These are phyloP conservation scores for Galerucella pusilla DNA, from an alignment of 2,888 invertebrate genomes.

Conservation along the genomic window DNA sequence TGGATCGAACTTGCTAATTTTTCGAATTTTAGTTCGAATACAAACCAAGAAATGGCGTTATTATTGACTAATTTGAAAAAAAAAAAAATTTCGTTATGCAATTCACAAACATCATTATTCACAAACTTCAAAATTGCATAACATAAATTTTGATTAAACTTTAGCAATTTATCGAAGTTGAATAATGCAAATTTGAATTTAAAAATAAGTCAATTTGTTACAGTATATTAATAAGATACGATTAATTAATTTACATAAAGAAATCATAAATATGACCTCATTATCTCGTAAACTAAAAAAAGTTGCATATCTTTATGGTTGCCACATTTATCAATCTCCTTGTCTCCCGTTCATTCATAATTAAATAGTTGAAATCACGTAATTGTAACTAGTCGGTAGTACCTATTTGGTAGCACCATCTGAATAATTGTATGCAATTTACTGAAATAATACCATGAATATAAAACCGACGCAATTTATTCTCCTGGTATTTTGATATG, in stretches of 20 bases:
- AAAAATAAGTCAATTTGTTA: too few relatives aligned
- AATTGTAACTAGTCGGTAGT: slow-evolving; percentile 11
- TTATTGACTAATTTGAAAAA: too few relatives aligned
- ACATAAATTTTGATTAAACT: background rate
- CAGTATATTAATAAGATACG: background rate
- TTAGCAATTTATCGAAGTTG: background rate
- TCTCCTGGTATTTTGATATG: background rate
- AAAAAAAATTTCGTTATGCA: too few relatives aligned
- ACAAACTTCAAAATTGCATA: too few relatives aligned
- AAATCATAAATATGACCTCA: slow-evolving; percentile 2
- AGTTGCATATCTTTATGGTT: background rate
- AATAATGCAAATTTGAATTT: background rate
- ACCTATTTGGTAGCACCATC: slow-evolving; percentile 6
- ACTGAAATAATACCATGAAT: slow-evolving; percentile 14
- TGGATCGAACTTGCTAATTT: too few relatives aligned
- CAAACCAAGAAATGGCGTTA: too few relatives aligned
- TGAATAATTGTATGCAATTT: slow-evolving; percentile 21
- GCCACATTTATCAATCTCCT: background rate
- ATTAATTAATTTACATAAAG: background rate
- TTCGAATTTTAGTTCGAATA: too few relatives aligned
- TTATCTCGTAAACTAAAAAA: background rate
- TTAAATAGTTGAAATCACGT: background rate
- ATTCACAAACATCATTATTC: too few relatives aligned
- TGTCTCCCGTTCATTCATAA: slow-evolving; percentile 3
- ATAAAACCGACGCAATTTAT: background rate